phyloP scores from a whole-genome alignment of 2,797 vertebrate species.

The Nasua narica region DNA sequence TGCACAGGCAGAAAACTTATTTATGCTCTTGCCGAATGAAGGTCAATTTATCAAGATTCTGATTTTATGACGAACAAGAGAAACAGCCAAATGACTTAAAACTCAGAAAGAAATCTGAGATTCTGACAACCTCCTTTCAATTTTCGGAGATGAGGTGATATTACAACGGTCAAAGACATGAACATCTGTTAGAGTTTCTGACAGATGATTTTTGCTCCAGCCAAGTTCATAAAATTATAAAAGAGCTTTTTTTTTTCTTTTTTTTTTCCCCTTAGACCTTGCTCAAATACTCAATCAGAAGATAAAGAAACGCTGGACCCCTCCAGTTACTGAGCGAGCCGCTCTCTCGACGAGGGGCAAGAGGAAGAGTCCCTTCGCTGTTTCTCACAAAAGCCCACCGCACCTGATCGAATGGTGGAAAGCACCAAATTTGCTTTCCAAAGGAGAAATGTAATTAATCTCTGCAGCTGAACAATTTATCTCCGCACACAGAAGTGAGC shows the following conservation, averaged over 20 bases:
- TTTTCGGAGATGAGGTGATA: slow-evolving; percentile 8
- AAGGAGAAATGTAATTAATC: slow-evolving; percentile 51
- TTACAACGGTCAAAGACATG: not conserved
- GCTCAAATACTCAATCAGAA: not conserved
- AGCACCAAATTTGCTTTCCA: too few species aligned
- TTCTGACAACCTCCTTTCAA: slow-evolving; percentile 26
- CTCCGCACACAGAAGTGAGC: not conserved
- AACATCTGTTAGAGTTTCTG: slow-evolving; percentile 44
- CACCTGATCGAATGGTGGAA: slow-evolving; percentile 31
- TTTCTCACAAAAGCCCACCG: slow-evolving; percentile 26
- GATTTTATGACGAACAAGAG: slow-evolving; percentile 27
- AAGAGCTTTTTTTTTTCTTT: not conserved
- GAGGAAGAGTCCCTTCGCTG: not conserved
- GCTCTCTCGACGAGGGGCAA: not conserved
- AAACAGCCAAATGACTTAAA: not conserved
- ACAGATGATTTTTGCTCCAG: slow-evolving; percentile 32
- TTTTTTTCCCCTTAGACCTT: not conserved
- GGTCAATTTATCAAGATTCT: slow-evolving; percentile 29
- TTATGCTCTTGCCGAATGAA: not conserved
- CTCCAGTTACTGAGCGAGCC: not conserved
- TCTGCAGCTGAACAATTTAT: slow-evolving; percentile 26
- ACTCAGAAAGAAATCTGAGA: slow-evolving; percentile 25
- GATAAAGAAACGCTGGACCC: not conserved
- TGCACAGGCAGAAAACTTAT: not conserved
- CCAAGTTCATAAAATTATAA: slow-evolving; percentile 18